Evolutionary conservation across 23 tunicate species (phyloP), one percentile per base, ranked within the genome.

Genomic region (Trididemnum clinides): DNA sequence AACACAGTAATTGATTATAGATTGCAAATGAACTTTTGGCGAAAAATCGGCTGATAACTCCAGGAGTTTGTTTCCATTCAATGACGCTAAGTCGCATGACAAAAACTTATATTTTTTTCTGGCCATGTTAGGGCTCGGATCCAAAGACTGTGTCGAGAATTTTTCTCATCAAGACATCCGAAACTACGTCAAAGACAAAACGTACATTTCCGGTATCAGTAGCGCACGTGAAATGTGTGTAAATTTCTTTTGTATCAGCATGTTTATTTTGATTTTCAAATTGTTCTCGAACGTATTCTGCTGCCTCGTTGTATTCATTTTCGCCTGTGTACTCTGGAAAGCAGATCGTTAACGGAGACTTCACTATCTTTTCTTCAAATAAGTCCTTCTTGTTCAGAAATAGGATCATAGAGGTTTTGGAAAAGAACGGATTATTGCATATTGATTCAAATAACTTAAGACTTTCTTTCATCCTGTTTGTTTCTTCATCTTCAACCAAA

Each of bases 311-410:
- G 88, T 91, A 96, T 28, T 95, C 83, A 74, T 88, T 87, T 50
- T 87, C 34, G 0, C 99, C 99, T 31, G 80, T 58, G 84, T 87
- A 96, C 30, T 96, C 99, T 0, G 90, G 82, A 82, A 96, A 96
- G 87, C 94, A 96, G 33, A 85, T 88, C 1, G 84, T 81, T 12
- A 96, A 79, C 27, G 99, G 99, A 5, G 89, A 88, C 34, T 84
- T 84, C 54, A 21, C 36, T 54, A 96, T 91, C 64, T 96, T 96
- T 76, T 88, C 92, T 62, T 91, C 85, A 37, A 96, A 96, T 30
- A 96, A 69, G 73, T 96, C 99, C 77, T 87, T 91, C 74, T 96
- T 96, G 85, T 96, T 91, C 26, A 96, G 90, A 72, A 96, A 96
- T 31, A 96, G 93, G 34, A 96, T 91, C 87, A 96, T 84, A 0